These are phyloP conservation scores for Lophius americanus DNA, from an alignment of 2,797 vertebrate genomes.

Conservation along the genomic window DNA sequence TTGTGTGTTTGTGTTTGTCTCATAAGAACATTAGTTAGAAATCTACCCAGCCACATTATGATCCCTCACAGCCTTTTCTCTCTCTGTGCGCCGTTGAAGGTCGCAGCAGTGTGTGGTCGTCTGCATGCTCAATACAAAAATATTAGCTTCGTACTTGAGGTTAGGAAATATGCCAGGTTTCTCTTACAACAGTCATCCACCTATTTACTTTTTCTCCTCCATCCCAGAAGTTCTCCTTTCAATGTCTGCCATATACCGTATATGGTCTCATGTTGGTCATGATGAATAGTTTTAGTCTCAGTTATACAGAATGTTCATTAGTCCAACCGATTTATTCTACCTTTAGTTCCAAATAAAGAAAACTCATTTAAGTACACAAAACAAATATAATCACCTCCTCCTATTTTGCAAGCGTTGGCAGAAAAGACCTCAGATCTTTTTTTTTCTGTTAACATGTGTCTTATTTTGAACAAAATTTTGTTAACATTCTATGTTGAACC, in stretches of 20 bases:
- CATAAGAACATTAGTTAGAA: slow-evolving; percentile 37
- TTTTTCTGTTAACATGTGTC: too few species aligned
- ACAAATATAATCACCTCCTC: too few species aligned
- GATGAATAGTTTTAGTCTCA: background rate
- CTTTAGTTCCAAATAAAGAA: background rate
- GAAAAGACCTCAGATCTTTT: background rate
- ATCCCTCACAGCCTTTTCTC: slow-evolving; percentile 21
- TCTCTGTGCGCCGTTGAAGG: slow-evolving; percentile 21
- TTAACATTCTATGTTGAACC: too few species aligned
- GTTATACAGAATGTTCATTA: background rate
- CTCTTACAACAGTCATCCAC: slow-evolving; percentile 5
- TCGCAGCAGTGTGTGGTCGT: slow-evolving; percentile 33
- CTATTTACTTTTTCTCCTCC: slow-evolving; percentile 2
- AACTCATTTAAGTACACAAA: too few species aligned
- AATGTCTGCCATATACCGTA: background rate
- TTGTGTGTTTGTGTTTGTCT: slow-evolving; percentile 25
- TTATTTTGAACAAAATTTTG: too few species aligned
- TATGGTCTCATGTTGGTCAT: background rate
- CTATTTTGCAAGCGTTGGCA: background rate
- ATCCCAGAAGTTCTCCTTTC: slow-evolving; percentile 8
- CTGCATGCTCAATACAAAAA: slow-evolving; percentile 22
- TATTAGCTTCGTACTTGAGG: slow-evolving; percentile 31
- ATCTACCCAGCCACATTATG: slow-evolving; percentile 35
- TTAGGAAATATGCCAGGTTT: background rate
- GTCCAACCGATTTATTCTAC: background rate